Evolutionary conservation across 2,888 invertebrate species (phyloP).

Genomic region (Microdon myrmicae): DNA sequence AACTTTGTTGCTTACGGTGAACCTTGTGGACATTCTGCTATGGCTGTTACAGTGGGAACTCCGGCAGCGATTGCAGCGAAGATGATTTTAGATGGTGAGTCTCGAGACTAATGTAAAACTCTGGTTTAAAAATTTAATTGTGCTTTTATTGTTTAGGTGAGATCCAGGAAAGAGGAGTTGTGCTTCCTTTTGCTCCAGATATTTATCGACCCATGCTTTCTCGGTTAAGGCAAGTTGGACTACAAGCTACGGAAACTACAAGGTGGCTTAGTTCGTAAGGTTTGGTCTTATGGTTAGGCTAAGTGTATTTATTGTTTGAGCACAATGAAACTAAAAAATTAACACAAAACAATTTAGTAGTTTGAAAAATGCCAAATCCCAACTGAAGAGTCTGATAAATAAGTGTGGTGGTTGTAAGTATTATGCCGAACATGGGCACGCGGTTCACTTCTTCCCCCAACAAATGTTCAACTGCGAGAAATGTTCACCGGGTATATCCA

Average conservation of each 20-base stretch:
- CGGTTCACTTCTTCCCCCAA: no score
- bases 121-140: not conserved
- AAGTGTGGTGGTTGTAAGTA: no score
- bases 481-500: no score
- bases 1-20: conserved; percentile 93
- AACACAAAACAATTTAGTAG: not conserved
- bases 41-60: conserved; percentile 93
- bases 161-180: conserved; percentile 93
- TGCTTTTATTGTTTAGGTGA: conserved; percentile 71
- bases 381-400: no score
- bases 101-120: not conserved
- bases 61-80: conserved; percentile 96
- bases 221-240: conserved; percentile 86
- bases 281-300: not conserved
- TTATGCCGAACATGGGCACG: no score
- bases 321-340: not conserved
- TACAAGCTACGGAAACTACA: conserved; percentile 76
- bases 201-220: conserved; percentile 93
- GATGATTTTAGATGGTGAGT: conserved; percentile 88
- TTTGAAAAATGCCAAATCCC: not conserved
- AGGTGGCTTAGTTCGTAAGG: conserved; percentile 64
- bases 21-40: conserved; percentile 86
- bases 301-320: conserved; percentile 9
- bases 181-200: conserved; percentile 90
- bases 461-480: no score